Base-by-base conservation (phyloP, 2,113 vertebrate genomes). In the Proterorhinus semilunaris region DNA sequence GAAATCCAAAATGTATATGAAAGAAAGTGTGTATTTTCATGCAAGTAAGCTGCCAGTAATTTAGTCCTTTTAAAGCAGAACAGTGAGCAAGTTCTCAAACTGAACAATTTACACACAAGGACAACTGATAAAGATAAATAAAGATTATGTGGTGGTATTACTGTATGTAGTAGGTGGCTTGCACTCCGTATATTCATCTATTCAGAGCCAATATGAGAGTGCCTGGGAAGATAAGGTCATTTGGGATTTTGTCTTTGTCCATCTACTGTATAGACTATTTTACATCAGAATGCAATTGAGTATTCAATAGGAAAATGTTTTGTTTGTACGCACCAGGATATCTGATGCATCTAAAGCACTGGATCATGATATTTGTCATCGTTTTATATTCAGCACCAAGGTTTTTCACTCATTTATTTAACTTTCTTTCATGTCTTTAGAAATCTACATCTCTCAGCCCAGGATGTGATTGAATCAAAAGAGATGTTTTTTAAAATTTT, bases 231-330 rank as follows among this genome's bases (percentile, higher is more conserved):
- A 55, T 83, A 71, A 69, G 9, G 50, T 48, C 8, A 11, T 62
- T 48, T 75, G 72, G 84, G 68, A 84, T 87, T 78, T 71, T 27
- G 63, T 7, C 36, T 43, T 36, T 58, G 11, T 76, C 70, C 70
- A 70, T 36, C 27, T 5, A 36, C 27, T 65, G 76, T 70, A 76
- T 55, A 5, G 49, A 68, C 74, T 55, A 43, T 65, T 57, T 64
- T 52, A 57, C 11, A 46, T 72, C 61, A 13, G 13, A 44, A 59
- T 44, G 12, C 11, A 44, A 8, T 36, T n/a, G 9, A 45, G 15
- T n/a, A 10, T 27, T 42, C 11, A 7, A 8, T 2, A 59, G 54
- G 12, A 51, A 51, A 51, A 13, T 11, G 15, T 36, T 57, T 57
- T 6, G 21, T 70, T 47, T 36, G 46, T 36, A 45, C 61, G 21